These are phyloP conservation scores for Peromyscus attwateri DNA, from an alignment of 2,797 vertebrate species.

Conservation along the genomic window DNA sequence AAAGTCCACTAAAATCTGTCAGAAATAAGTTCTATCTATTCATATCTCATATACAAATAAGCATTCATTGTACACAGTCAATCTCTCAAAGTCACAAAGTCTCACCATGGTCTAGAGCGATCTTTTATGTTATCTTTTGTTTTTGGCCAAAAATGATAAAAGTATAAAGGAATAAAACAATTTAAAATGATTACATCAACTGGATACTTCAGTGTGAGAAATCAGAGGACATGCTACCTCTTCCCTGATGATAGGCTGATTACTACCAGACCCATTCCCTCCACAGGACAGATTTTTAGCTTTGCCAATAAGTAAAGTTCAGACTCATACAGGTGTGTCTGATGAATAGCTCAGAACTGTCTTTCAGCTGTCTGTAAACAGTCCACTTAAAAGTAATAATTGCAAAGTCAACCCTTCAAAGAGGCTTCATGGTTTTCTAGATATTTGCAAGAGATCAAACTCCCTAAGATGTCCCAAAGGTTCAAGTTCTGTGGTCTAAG, in stretches of 20 bases:
- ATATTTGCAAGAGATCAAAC: background rate
- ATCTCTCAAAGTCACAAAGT: background rate
- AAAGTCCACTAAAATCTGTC: background rate
- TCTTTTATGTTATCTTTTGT: slow-evolving; percentile 1
- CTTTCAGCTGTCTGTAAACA: background rate
- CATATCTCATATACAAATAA: background rate
- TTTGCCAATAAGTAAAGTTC: background rate
- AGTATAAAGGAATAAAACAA: background rate
- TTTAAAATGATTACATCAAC: background rate
- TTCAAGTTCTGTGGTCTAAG: background rate
- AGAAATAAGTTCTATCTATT: background rate
- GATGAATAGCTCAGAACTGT: background rate
- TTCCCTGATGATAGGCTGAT: background rate
- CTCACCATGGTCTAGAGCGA: slow-evolving; percentile 2
- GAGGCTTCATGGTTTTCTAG: background rate
- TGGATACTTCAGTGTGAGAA: background rate
- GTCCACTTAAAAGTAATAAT: slow-evolving; percentile 19
- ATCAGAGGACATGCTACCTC: background rate
- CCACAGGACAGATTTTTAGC: background rate
- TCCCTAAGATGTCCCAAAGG: background rate
- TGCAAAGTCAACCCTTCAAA: slow-evolving; percentile 22
- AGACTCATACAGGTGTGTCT: background rate
- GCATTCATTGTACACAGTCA: background rate
- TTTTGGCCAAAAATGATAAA: slow-evolving; percentile 19
- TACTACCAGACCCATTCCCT: background rate